phyloP scores from a whole-genome alignment of 1,140 invertebrate species.

The Dufourea novaeangliae region DNA sequence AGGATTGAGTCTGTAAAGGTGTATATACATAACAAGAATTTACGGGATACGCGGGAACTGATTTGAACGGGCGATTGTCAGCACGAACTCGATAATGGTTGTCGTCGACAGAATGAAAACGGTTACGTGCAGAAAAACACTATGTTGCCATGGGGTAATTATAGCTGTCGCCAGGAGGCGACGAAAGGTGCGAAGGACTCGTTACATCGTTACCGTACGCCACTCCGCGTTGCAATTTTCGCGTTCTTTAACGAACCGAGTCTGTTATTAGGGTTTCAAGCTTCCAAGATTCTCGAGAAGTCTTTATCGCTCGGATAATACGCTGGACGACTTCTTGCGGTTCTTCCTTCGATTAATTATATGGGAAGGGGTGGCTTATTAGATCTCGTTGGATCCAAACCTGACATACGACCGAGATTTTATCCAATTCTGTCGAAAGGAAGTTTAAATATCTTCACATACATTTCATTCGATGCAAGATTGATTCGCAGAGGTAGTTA shows the following conservation, averaged over 20 bases:
- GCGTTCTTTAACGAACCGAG: constrained; percentile 20
- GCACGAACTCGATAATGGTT: constrained; percentile 48
- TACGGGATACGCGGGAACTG: constrained; percentile 13
- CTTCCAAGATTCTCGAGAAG: background rate
- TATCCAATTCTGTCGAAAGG: no score
- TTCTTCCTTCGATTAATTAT: background rate
- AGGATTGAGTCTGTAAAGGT: no score
- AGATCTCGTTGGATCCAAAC: background rate
- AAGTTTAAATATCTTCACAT: no score
- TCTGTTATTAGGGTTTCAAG: constrained; percentile 29
- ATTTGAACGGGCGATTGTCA: constrained; percentile 48
- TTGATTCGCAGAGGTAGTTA: no score
- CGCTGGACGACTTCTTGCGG: background rate
- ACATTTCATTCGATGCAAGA: no score
- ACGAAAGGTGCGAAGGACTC: constrained; percentile 63
- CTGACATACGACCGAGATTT: no score
- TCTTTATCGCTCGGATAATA: background rate
- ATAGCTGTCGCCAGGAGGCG: constrained; percentile 34
- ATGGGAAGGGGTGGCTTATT: no score
- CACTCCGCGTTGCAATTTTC: constrained; percentile 31
- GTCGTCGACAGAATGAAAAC: constrained; percentile 50
- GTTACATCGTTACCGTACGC: constrained; percentile 41
- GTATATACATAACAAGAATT: background rate
- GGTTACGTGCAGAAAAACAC: constrained; percentile 62
- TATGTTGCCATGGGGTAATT: constrained; percentile 46